Percentiles rank a stretch among this genome's conserved stretches.
Conservation (phyloP, 2,888 invertebrate genomes). For the Smittia sp. region DNA sequence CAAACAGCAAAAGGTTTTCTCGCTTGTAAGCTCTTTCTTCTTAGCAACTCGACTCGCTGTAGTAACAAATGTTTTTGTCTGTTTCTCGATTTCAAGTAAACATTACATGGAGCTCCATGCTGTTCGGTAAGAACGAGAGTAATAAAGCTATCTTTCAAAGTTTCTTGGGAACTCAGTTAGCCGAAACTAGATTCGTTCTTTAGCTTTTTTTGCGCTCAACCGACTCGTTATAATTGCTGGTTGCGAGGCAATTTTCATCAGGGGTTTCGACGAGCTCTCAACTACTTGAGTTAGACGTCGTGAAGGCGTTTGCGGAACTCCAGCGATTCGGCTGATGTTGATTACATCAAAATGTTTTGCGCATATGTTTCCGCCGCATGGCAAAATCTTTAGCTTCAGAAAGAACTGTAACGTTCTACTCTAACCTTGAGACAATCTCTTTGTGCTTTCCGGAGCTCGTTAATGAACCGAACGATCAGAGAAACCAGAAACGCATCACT, state of each 20-base stretch:
- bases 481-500: no score
- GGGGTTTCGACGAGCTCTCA: no score
- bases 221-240: neutral
- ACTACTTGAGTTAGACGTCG: no score
- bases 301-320: no score
- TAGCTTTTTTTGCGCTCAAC: neutral
- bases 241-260: neutral
- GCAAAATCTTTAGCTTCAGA: neutral
- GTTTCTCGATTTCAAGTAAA: neutral
- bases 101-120: conserved; percentile 4
- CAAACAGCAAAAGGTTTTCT: neutral
- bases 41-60: neutral
- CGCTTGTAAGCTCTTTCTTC: neutral
- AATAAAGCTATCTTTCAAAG: neutral
- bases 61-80: neutral
- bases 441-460: no score
- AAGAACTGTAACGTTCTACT: neutral
- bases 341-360: neutral
- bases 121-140: neutral
- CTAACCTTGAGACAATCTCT: neutral
- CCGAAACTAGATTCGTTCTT: no score
- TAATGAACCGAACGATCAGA: no score
- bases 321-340: neutral
- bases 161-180: no score
- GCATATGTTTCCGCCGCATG: conserved; percentile 7